Base-by-base conservation (phyloP, 1,140 invertebrate species). In the Araneus ventricosus region DNA sequence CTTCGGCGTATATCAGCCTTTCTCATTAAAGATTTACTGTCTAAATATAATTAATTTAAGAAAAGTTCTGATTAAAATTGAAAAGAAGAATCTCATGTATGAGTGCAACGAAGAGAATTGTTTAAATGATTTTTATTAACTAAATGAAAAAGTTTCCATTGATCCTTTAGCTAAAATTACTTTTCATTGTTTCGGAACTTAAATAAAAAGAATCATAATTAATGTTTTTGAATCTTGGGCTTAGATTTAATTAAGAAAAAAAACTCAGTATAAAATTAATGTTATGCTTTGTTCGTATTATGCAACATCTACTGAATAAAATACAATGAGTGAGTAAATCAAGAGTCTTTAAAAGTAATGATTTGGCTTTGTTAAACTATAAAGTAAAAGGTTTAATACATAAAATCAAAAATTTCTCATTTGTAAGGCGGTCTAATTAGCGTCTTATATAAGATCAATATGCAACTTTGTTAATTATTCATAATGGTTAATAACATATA, bases 41-140 rank as follows among this genome's bases (percentile, higher is more conserved):
- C 14, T 4, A 75, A 75, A 75, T 75, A 75, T 75, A 75, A 34
- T 75, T 75, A 75, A 75, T 75, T 75, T 75, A 27, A 67, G n/a
- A 67, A n/a, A 67, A n/a, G 61, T 8, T 27, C 10, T 3, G 61
- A 27, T 34, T 5, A 63, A 24, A n/a, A 24, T 63, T 63, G 24
- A 75, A 14, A 3, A 30, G 4, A 34, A 75, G 34, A 37, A 37
- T 27, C 10, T 37, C 20, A 17, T 20, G n/a, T 24, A 7, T 3
- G 10, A 27, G 14, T n/a, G 27, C 14, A 75, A 37, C 17, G 27
- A 75, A 34, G 34, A 34, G 67, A 75, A 75, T 27, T 10, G 7
- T 67, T 67, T n/a, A 67, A 67, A 67, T 67, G 27, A 75, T 34
- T 75, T 27, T 27, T 34, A 75, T 22, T 5, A 75, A 37, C 20